Evolutionary conservation across 2,888 invertebrate genomes (phyloP), one percentile per base, ranked within the genome.

Genomic region (Peribatodes rhomboidaria): DNA sequence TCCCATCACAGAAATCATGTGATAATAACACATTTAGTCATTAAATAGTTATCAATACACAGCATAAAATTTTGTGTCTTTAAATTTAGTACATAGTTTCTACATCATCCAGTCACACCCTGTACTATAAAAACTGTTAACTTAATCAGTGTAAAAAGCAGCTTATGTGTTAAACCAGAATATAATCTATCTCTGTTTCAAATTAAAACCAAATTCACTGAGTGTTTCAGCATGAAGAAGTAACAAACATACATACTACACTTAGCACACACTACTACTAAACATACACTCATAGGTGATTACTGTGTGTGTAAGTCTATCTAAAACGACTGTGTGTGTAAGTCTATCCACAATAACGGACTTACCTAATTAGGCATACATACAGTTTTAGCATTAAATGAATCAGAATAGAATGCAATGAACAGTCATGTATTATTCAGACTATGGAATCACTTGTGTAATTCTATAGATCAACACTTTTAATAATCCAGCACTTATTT

Each of bases 341-440:
- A n/a, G n/a, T n/a, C n/a, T n/a, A 14, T 39, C 6, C 14, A 39
- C 14, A 39, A 39, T 39, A 39, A 46, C 7, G 22, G 14, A n/a
- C n/a, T 2, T n/a, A 20, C 22, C 46, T n/a, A 16, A 46, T 46
- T 27, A n/a, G 27, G 27, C 22, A 27, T 46, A 27, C 13, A 7
- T 46, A 27, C 27, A 27, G n/a, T 11, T 46, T 22, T 46, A 27
- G 27, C 22, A n/a, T 27, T 46, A 18, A 44, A 46, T 46, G 46
- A 46, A 46, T 46, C 46, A 46, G 27, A 46, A 46, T 27, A n/a
- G 22, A 2, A 13, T 44, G 2, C 8, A 27, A 46, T 27, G 22
- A 14, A 8, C 46, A 46, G n/a, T 46, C 22, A n/a, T 6, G 22
- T 46, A 46, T 44, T 44, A 44, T 10, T 44, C 44, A 44, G 13